A percentile compares a stretch with the other conserved stretches of the same genome.
phyloP scores from a whole-genome alignment of 1,140 invertebrate genomes.

The Aphaenogaster rudis region DNA sequence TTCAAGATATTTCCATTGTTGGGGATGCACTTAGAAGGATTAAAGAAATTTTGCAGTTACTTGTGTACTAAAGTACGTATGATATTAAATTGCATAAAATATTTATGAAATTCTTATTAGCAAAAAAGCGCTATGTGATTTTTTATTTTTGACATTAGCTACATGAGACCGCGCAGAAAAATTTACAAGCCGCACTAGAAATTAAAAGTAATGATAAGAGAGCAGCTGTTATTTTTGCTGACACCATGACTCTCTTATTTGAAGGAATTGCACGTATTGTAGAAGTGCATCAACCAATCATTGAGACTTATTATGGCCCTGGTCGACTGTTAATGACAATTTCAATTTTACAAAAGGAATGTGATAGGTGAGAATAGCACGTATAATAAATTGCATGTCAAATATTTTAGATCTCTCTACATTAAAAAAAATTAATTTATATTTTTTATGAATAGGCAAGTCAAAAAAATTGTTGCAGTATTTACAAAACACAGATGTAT shows the following conservation, averaged over 20 bases:
- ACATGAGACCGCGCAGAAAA: slow-evolving; percentile 91
- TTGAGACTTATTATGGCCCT: slow-evolving; percentile 97
- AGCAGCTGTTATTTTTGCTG: slow-evolving; percentile 92
- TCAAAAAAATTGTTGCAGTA: slow-evolving; percentile 90
- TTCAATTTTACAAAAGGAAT: slow-evolving; percentile 94
- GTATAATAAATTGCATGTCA: background rate
- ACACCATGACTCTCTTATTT: slow-evolving; percentile 94
- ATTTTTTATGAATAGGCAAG: slow-evolving; percentile 77
- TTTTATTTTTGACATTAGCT: slow-evolving; percentile 85
- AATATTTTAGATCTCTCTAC: background rate
- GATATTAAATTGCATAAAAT: background rate
- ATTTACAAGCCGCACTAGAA: slow-evolving; percentile 89
- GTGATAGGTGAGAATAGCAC: slow-evolving; percentile 90
- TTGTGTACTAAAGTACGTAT: slow-evolving; percentile 91
- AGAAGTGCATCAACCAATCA: slow-evolving; percentile 96
- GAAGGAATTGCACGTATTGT: slow-evolving; percentile 96
- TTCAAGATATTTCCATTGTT: slow-evolving; percentile 99
- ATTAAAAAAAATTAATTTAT: slow-evolving; percentile 1
- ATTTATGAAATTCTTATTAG: slow-evolving; percentile 2
- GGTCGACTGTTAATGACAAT: slow-evolving; percentile 92
- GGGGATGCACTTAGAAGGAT: slow-evolving; percentile 96
- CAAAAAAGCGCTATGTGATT: background rate
- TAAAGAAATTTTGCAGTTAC: slow-evolving; percentile 97
- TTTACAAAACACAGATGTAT: slow-evolving; percentile 93
- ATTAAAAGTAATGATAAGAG: slow-evolving; percentile 91